phyloP scores from a whole-genome alignment of 2,113 vertebrate genomes.

The Rhodinocichla rosea region DNA sequence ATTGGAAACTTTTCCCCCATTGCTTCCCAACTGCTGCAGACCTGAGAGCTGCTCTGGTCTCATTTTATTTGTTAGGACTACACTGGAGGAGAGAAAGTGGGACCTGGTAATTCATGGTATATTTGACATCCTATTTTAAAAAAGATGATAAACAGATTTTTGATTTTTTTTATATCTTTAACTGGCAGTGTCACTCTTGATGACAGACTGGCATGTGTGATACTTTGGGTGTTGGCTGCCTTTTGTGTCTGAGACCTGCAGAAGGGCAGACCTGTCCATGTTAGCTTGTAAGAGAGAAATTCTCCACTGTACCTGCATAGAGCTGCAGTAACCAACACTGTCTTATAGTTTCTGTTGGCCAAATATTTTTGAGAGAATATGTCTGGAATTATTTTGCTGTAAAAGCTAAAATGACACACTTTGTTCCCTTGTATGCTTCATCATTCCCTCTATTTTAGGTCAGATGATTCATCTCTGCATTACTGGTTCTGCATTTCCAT shows the following conservation, averaged over 20 bases:
- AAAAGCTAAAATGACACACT: slow-evolving; percentile 41
- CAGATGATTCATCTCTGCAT: slow-evolving; percentile 60
- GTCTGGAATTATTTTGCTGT: slow-evolving; percentile 17
- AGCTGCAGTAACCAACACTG: neutral
- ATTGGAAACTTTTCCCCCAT: neutral
- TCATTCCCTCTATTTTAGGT: slow-evolving; percentile 38
- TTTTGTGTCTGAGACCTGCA: neutral
- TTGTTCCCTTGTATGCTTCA: slow-evolving; percentile 32
- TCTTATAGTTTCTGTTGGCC: neutral
- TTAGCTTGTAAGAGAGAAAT: neutral
- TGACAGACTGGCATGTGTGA: neutral
- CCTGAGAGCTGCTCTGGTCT: neutral
- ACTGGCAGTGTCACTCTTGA: neutral
- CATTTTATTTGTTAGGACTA: neutral
- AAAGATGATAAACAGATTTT: neutral
- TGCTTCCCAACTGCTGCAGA: neutral
- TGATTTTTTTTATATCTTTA: neutral
- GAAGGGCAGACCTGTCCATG: neutral
- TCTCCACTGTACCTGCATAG: neutral
- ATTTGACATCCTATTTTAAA: neutral
- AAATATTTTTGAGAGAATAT: neutral
- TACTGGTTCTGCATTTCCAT: slow-evolving; percentile 45
- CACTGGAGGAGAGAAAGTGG: neutral
- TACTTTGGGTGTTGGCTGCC: neutral
- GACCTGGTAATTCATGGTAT: neutral